phyloP scores from a whole-genome alignment of 2,888 invertebrate species.

The Sminthurides aquaticus region DNA sequence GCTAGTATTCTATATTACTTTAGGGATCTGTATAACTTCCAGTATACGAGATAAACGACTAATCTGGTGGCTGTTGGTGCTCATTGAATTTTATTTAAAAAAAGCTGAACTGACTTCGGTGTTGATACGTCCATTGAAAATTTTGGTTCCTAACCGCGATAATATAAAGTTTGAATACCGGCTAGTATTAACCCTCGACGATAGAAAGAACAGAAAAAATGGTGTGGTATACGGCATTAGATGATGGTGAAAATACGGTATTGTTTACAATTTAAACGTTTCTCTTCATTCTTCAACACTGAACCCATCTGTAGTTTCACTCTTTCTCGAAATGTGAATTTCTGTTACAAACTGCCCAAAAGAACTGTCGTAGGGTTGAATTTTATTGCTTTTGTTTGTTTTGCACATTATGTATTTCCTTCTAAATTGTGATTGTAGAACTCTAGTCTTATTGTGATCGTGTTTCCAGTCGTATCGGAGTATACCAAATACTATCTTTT shows the following conservation, averaged over 20 bases:
- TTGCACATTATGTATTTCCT: not conserved
- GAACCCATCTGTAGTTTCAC: not conserved
- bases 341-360: not conserved
- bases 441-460: too few species aligned
- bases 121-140: too few species aligned
- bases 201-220: constrained; percentile 16
- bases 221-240: constrained; percentile 38
- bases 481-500: not conserved
- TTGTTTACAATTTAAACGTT: not conserved
- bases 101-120: not conserved
- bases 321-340: not conserved
- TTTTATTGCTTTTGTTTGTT: not conserved
- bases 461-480: too few species aligned
- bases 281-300: not conserved
- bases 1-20: too few species aligned
- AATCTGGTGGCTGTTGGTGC: too few species aligned
- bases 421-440: too few species aligned
- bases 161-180: not conserved
- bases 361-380: not conserved
- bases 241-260: constrained; percentile 37
- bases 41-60: too few species aligned
- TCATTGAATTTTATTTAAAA: too few species aligned
- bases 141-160: not conserved
- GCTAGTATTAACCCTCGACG: not conserved
- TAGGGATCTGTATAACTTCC: too few species aligned